Conservation (phyloP, 2,113 vertebrate species). For the Andinoacara biseriatus region DNA sequence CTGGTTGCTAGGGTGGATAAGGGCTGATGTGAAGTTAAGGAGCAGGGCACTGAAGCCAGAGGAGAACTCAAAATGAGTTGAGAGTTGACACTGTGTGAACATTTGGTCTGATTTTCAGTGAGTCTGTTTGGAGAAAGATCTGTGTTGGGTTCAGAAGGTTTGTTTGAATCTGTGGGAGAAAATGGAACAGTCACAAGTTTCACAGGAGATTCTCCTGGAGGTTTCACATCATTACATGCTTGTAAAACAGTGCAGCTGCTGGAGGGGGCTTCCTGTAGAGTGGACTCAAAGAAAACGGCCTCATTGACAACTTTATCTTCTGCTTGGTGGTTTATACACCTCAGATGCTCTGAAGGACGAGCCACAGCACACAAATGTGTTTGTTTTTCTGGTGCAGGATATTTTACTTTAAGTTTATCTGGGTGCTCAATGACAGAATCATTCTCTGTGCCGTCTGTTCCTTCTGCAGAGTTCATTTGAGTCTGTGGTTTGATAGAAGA, state of each 20-base stretch:
- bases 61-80: constrained; percentile 55
- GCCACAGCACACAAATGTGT: not conserved
- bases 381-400: constrained; percentile 2
- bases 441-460: not conserved
- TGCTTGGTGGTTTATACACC: not conserved
- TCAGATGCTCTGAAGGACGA: not conserved
- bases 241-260: not conserved
- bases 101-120: not conserved
- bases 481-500: not conserved
- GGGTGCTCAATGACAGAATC: not conserved
- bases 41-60: constrained; percentile 11
- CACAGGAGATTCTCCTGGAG: not conserved
- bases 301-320: not conserved
- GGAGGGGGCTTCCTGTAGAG: not conserved
- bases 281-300: not conserved
- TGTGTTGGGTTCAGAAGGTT: not conserved
- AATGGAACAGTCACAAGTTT: not conserved
- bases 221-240: not conserved
- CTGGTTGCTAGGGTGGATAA: constrained; percentile 24
- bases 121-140: not conserved
- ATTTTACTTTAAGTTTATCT: not conserved
- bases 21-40: not conserved
- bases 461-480: not conserved
- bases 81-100: not conserved
- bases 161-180: not conserved